Percentiles rank a stretch among this genome's conserved stretches.
Evolutionary conservation across 1,140 invertebrate genomes (phyloP).

Genomic region (Diuraphis noxia): DNA sequence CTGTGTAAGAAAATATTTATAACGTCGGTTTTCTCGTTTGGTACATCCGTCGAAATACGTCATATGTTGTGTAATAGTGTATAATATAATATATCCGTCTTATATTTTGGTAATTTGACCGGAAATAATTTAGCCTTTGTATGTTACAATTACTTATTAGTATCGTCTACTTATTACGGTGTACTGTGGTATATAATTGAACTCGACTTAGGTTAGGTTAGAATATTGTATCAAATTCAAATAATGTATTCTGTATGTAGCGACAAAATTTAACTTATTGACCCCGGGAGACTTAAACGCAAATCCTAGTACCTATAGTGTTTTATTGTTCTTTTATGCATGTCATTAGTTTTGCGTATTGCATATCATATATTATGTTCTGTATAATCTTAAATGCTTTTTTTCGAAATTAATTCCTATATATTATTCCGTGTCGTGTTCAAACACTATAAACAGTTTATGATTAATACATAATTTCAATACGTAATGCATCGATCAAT

Average conservation of each 20-base stretch:
- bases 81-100: background rate
- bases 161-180: no score
- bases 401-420: background rate
- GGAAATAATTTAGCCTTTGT: constrained; percentile 1
- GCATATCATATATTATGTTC: background rate
- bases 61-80: background rate
- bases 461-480: background rate
- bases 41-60: background rate
- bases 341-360: background rate
- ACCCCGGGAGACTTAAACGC: background rate
- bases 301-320: background rate
- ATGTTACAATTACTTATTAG: background rate
- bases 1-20: background rate
- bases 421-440: background rate
- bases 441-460: background rate
- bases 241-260: background rate
- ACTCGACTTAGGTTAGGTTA: background rate
- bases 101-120: background rate
- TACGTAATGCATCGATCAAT: background rate
- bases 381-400: background rate
- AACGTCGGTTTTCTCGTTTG: background rate
- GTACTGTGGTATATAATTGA: background rate
- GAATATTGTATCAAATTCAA: background rate
- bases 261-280: constrained; percentile 29
- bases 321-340: constrained; percentile 20